Evolutionary conservation across 2,888 invertebrate genomes (phyloP).

Genomic region (Thymelicus acteon): DNA sequence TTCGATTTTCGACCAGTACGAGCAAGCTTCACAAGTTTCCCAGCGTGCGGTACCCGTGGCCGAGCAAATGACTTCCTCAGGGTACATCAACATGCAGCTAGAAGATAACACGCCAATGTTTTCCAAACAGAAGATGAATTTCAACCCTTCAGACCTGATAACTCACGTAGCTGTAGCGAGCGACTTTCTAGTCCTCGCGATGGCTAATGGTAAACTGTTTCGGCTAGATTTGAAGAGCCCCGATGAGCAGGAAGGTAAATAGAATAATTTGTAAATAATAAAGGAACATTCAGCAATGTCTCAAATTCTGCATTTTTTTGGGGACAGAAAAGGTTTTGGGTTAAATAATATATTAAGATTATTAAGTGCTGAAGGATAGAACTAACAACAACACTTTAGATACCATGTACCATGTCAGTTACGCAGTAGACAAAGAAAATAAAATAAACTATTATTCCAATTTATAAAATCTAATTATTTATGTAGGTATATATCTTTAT

Average conservation of each 20-base stretch:
- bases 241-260: constrained; percentile 90
- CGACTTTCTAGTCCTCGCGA: constrained; percentile 92
- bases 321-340: too few relatives aligned
- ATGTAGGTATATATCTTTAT: too few relatives aligned
- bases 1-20: constrained; percentile 93
- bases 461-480: too few relatives aligned
- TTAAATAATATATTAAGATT: too few relatives aligned
- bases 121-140: constrained; percentile 92
- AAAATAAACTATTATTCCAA: too few relatives aligned
- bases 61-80: constrained; percentile 79
- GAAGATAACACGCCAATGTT: constrained; percentile 94
- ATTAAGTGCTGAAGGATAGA: too few relatives aligned
- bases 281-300: too few relatives aligned
- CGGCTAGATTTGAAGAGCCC: constrained; percentile 92
- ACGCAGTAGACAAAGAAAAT: too few relatives aligned
- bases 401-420: too few relatives aligned
- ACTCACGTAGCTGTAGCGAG: constrained; percentile 92
- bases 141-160: constrained; percentile 91
- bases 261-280: neutral
- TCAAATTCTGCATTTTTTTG: too few relatives aligned
- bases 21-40: constrained; percentile 88
- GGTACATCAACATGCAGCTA: constrained; percentile 82
- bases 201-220: constrained; percentile 92
- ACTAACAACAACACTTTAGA: too few relatives aligned
- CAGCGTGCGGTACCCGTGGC: constrained; percentile 66